Percentiles rank a stretch among this genome's conserved stretches.
These are phyloP conservation scores for Ranitomeya imitator DNA, from an alignment of 2,113 vertebrate species.

Conservation along the genomic window DNA sequence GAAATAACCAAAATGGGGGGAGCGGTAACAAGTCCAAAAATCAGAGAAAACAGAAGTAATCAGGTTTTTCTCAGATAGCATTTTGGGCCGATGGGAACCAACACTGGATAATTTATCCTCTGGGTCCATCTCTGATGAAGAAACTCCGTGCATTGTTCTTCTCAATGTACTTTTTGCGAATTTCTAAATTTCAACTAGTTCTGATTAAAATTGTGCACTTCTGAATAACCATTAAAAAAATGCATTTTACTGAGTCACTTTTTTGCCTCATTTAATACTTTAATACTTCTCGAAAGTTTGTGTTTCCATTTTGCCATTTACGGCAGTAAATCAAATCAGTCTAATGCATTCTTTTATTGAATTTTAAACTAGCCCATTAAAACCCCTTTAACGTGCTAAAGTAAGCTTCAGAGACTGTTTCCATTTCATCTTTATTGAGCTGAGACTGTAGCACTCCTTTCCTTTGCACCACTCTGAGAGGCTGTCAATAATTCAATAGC, in stretches of 20 bases:
- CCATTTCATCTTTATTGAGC: constrained; percentile 82
- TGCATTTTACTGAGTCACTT: neutral
- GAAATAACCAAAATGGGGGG: no score
- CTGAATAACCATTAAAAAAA: neutral
- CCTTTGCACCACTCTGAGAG: constrained; percentile 70
- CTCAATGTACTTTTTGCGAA: neutral
- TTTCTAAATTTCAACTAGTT: neutral
- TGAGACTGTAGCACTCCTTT: constrained; percentile 69
- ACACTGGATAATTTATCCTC: no score
- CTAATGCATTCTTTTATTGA: constrained; percentile 77
- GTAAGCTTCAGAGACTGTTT: constrained; percentile 78
- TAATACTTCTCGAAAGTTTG: constrained; percentile 22
- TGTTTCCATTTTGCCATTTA: constrained; percentile 65
- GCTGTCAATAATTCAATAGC: constrained; percentile 87
- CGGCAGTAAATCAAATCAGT: constrained; percentile 72
- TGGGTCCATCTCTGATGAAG: no score
- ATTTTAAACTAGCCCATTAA: constrained; percentile 85
- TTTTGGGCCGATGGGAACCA: no score
- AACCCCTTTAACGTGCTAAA: constrained; percentile 79
- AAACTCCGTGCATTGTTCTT: neutral
- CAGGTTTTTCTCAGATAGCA: no score
- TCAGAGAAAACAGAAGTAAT: no score
- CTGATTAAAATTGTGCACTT: neutral
- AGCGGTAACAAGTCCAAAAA: no score
- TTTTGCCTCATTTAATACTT: constrained; percentile 16